Evolutionary conservation across 2,888 invertebrate species (phyloP).

Genomic region (Drosophila emarginata): DNA sequence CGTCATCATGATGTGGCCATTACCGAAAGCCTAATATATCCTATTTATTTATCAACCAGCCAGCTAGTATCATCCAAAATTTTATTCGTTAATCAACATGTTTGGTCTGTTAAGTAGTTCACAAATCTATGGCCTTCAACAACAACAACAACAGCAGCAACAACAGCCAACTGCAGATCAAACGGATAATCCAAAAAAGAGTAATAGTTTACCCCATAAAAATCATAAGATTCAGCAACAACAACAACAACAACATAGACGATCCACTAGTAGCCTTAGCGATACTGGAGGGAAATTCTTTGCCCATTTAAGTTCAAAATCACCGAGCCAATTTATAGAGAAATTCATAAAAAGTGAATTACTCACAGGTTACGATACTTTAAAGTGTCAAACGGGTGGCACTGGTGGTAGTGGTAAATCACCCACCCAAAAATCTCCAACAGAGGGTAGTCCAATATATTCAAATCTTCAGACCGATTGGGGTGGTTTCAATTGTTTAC

Average conservation of each 20-base stretch:
- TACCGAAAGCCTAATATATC: constrained; percentile 21
- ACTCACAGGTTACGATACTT: constrained; percentile 76
- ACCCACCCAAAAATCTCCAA: constrained; percentile 20
- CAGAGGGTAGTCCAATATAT: constrained; percentile 38
- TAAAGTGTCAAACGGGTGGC: constrained; percentile 62
- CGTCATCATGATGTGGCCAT: constrained; percentile 45
- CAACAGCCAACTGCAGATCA: neutral
- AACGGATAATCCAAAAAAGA: constrained; percentile 53
- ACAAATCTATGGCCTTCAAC: constrained; percentile 78
- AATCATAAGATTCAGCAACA: constrained; percentile 37
- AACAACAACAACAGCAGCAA: neutral
- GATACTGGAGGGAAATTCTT: constrained; percentile 68
- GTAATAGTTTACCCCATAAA: constrained; percentile 63
- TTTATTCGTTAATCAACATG: constrained; percentile 59
- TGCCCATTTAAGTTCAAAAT: constrained; percentile 68
- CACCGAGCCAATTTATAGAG: constrained; percentile 79
- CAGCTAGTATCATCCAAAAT: constrained; percentile 35
- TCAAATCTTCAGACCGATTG: constrained; percentile 63
- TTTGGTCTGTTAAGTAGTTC: constrained; percentile 80
- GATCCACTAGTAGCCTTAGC: constrained; percentile 58
- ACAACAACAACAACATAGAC: constrained; percentile 34
- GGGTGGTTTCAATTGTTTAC: constrained; percentile 73
- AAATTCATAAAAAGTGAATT: constrained; percentile 79
- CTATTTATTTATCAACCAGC: neutral
- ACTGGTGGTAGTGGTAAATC: constrained; percentile 39